Base-by-base conservation (phyloP, 2,888 invertebrate genomes). In the Minunthozetes semirufus region DNA sequence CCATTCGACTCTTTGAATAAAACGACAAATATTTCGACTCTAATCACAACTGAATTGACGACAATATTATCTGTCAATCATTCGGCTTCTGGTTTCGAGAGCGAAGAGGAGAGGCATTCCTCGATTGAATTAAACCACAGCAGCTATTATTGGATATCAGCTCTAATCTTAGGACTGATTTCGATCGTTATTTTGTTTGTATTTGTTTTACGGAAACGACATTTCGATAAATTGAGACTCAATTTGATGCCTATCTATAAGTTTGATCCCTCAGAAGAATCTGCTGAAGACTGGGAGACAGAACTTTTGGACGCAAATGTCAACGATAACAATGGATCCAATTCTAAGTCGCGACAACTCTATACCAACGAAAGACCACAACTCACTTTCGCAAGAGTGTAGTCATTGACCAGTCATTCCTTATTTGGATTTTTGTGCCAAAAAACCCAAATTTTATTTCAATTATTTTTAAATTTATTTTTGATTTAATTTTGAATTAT, bases 201-300 rank as follows among this genome's bases (percentile, higher is more conserved):
- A 29, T 22, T 63, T 27, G 17, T 63, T n/a, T 8, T 46, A 9
- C 63, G 29, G 15, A 76, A 66, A 46, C 73, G 11, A 27, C 76
- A 87, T 79, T 80, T 88, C 79, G 87, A 87, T 78, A 84, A 85
- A 77, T 82, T 89, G 50, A 84, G 88, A 66, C 87, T 88, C 80
- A 87, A 87, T 80, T 82, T 89, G 61, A 87, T 89, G 85, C 88
- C 87, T 19, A 82, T 89, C 79, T 89, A 89, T 80, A 88, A 87
- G 79, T 89, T 89, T 82, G 88, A 88, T 79, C 86, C 87, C 29
- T 86, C 87, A n/a, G 88, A 88, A 79, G 56, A 56, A 25, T 87
- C 87, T 78, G 86, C 86, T 38, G 88, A 88, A 80, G 88, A 88
- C 80, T 89, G 89, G 88, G 88, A 89, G 81, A 86, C 87, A 63